Conservation (phyloP, 2,113 vertebrate genomes). For the Chaetodon auriga region DNA sequence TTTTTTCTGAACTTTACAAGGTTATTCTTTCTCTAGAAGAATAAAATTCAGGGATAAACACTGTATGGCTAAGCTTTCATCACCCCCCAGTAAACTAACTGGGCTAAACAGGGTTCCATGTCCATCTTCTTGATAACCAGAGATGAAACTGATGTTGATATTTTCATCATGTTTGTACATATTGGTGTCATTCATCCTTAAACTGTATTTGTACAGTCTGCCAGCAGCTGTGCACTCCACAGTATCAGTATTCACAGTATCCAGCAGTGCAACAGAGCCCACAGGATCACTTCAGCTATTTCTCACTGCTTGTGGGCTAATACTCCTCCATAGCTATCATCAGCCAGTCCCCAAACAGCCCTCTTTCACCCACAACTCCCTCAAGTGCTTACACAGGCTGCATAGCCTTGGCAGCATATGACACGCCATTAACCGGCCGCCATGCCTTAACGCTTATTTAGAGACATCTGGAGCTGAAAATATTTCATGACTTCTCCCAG, state of each 20-base stretch:
- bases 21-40: not conserved
- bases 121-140: too few species aligned
- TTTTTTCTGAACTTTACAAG: not conserved
- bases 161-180: not conserved
- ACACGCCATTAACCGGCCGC: slow-evolving; percentile 57
- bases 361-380: slow-evolving; percentile 47
- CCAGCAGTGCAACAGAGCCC: slow-evolving; percentile 39
- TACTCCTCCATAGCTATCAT: slow-evolving; percentile 53
- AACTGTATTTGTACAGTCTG: not conserved
- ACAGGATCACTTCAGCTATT: slow-evolving; percentile 48
- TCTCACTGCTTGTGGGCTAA: slow-evolving; percentile 43
- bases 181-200: not conserved
- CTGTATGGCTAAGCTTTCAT: not conserved
- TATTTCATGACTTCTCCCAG: slow-evolving; percentile 64
- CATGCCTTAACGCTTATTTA: slow-evolving; percentile 64
- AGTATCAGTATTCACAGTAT: slow-evolving; percentile 12
- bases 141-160: too few species aligned
- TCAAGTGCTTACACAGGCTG: slow-evolving; percentile 65
- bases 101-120: not conserved
- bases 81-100: not conserved
- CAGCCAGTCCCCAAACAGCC: slow-evolving; percentile 51
- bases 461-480: slow-evolving; percentile 65
- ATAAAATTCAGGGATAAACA: too few species aligned
- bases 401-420: slow-evolving; percentile 65
- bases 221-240: not conserved